Conservation (phyloP, 2,888 invertebrate species). For the Tetragonula carbonaria region DNA sequence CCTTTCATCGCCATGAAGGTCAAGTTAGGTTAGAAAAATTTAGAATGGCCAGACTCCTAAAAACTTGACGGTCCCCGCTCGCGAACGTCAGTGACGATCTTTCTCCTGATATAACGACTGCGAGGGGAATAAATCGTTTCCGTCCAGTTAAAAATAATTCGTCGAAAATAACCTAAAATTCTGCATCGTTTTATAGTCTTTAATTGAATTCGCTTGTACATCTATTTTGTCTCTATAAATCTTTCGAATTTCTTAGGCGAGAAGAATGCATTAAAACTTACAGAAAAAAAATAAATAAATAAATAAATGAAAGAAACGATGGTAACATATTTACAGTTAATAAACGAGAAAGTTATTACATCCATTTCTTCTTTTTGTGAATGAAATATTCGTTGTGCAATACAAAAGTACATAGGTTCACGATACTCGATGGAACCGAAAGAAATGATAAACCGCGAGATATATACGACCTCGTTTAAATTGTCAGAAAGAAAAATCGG, state of each 20-base stretch:
- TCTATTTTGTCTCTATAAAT: not conserved
- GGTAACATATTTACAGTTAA: conserved; percentile 4
- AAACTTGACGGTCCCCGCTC: conserved; percentile 24
- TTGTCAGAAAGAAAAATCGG: not conserved
- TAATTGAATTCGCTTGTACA: conserved; percentile 37
- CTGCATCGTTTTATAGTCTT: not conserved
- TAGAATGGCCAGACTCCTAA: conserved; percentile 27
- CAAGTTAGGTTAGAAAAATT: conserved; percentile 69
- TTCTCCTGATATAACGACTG: not conserved
- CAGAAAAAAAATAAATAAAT: no score
- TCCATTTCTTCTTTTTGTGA: not conserved
- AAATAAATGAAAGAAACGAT: not conserved
- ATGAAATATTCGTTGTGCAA: conserved; percentile 41
- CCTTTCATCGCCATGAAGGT: conserved; percentile 74
- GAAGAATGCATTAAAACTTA: no score
- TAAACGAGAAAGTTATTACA: not conserved
- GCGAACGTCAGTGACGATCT: conserved; percentile 2
- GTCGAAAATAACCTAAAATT: not conserved
- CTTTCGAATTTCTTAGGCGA: not conserved
- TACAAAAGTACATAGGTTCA: not conserved
- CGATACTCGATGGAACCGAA: conserved; percentile 4
- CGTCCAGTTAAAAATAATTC: not conserved
- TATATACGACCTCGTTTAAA: conserved; percentile 10
- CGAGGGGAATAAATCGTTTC: not conserved
- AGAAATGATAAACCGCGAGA: conserved; percentile 15